Base-by-base conservation (phyloP, 2,797 vertebrate species). In the Serranus cabrilla region DNA sequence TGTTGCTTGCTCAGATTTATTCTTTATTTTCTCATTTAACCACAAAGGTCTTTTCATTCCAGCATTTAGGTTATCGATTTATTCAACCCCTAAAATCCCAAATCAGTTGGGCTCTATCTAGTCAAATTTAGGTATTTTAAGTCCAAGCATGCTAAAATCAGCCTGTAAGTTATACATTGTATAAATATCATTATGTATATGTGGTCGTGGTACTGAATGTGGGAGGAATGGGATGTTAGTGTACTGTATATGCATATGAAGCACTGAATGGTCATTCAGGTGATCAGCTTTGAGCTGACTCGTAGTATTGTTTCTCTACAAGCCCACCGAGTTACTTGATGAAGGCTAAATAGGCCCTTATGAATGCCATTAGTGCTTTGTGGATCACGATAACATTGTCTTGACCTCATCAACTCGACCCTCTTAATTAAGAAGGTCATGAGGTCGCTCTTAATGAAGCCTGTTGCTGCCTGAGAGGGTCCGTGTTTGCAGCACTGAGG, bases 381-480 rank as follows among this genome's bases (percentile, higher is more conserved):
- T 52, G 40, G 18, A 43, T 67, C 7, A 14, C 23, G 13, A 49
- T 50, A 60, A n/a, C 63, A 72, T 69, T 43, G 18, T 5, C 31
- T 70, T 71, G 46, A 77, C 34, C 71, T 71, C 39, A 61, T 70
- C n/a, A 43, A 25, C 11, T 23, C 12, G 1, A 61, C 18, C 31
- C 23, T 21, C 12, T 31, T 56, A 11, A 75, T 51, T 59, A 63
- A 49, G 51, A 57, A 6, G 51, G 31, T 40, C 18, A 71, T 13
- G 11, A 39, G n/a, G 52, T 56, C 18, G 3, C 37, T 42, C 21
- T 54, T 21, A 14, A 57, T 64, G 25, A 52, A 40, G 49, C 20
- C 27, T 21, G 20, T 16, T 1, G 18, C 8, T 50, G 31, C 21
- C 23, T 43, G 14, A 5, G 2, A 42, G 11, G n/a, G 55, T 46